These are phyloP conservation scores for Trichonephila clavata DNA, from an alignment of 1,140 invertebrate genomes.

Conservation along the genomic window DNA sequence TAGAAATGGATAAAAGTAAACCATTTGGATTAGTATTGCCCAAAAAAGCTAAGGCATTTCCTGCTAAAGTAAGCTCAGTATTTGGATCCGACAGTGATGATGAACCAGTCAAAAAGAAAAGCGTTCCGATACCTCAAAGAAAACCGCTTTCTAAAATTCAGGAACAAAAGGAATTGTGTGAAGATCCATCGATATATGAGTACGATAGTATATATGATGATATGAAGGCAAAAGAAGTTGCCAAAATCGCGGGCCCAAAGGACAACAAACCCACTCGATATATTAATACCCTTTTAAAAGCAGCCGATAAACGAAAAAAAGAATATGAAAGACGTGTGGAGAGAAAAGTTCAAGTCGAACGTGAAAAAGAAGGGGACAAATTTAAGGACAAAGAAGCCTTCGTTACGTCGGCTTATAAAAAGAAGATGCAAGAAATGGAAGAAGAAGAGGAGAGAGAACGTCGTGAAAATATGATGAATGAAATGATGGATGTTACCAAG, in stretches of 20 bases:
- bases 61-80: too few species aligned
- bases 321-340: constrained; percentile 96
- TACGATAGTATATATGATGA: constrained; percentile 97
- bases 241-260: not conserved
- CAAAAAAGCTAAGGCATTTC: too few species aligned
- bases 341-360: constrained; percentile 94
- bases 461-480: constrained; percentile 91
- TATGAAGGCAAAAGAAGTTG: constrained; percentile 84
- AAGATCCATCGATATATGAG: constrained; percentile 95
- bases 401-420: constrained; percentile 94
- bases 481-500: constrained; percentile 93
- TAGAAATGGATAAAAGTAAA: constrained; percentile 36
- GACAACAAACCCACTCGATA: constrained; percentile 84
- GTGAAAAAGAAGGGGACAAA: constrained; percentile 93
- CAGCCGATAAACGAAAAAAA: constrained; percentile 93
- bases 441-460: constrained; percentile 91
- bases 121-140: not conserved
- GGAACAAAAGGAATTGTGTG: constrained; percentile 78
- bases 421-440: constrained; percentile 92
- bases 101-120: constrained; percentile 29
- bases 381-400: constrained; percentile 98
- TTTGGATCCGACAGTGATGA: constrained; percentile 61
- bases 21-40: too few species aligned
- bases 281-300: constrained; percentile 91
- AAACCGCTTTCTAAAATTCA: constrained; percentile 37